Evolutionary conservation across 2,113 vertebrate genomes (phyloP).

Genomic region (Leptosomus discolor): DNA sequence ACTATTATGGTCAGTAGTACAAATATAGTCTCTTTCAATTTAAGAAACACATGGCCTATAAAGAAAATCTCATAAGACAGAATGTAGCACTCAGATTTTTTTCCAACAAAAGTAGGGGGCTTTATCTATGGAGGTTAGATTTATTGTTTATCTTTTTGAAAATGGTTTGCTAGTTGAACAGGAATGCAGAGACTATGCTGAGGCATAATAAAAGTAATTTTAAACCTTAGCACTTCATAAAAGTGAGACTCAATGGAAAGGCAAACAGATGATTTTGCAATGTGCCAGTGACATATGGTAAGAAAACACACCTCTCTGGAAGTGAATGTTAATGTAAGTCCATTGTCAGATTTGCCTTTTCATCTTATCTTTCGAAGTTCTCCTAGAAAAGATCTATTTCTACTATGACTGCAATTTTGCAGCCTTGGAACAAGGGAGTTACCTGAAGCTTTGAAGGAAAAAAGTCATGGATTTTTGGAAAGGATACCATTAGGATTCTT

Average conservation of each 20-base stretch:
- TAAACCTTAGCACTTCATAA: neutral
- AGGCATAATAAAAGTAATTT: neutral
- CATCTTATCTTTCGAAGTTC: neutral
- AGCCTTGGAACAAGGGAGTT: neutral
- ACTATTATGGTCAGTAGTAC: neutral
- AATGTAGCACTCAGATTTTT: neutral
- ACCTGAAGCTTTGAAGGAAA: neutral
- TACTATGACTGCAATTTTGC: neutral
- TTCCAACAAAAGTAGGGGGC: rapidly evolving
- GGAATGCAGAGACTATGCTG: neutral
- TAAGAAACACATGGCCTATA: neutral
- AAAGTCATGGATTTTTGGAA: neutral
- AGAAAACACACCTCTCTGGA: neutral
- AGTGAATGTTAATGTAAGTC: neutral
- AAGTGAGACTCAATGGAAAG: neutral
- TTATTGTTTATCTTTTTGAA: neutral
- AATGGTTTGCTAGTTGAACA: neutral
- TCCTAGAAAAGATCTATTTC: neutral
- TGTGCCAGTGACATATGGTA: neutral
- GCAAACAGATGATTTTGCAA: neutral
- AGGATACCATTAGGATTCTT: neutral
- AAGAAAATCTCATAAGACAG: neutral
- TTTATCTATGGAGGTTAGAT: neutral
- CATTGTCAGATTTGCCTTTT: neutral
- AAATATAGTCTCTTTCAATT: neutral